A percentile compares a stretch with the other conserved stretches of the same genome.
These are phyloP conservation scores for Vanessa cardui DNA, from an alignment of 2,888 invertebrate species.

Conservation along the genomic window DNA sequence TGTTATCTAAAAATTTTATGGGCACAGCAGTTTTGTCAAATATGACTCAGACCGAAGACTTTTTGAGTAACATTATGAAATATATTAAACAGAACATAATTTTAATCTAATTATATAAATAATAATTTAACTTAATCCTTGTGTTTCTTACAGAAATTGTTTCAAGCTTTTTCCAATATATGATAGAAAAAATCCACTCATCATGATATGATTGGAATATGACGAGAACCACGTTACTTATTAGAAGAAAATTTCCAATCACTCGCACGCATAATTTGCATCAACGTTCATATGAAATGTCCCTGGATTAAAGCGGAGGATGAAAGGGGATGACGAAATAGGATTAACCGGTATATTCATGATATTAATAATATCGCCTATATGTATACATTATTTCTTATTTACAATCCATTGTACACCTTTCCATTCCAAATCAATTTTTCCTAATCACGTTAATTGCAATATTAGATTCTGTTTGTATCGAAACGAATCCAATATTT, in stretches of 20 bases:
- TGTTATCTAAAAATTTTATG: too few relatives aligned
- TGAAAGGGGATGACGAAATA: neutral
- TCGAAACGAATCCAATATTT: too few relatives aligned
- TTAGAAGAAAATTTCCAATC: conserved; percentile 9
- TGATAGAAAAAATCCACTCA: conserved; percentile 1
- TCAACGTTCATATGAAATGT: neutral
- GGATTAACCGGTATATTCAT: neutral
- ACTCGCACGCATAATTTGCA: neutral
- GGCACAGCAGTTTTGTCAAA: too few relatives aligned
- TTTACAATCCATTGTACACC: too few relatives aligned
- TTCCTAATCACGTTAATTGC: too few relatives aligned
- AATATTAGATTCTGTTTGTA: too few relatives aligned
- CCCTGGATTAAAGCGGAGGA: neutral
- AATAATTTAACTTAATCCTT: too few relatives aligned
- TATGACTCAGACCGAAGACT: too few relatives aligned
- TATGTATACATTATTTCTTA: neutral
- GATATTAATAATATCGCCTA: neutral
- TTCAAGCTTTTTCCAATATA: neutral
- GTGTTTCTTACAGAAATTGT: neutral
- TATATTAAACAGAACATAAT: too few relatives aligned
- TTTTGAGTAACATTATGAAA: too few relatives aligned
- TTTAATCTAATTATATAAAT: neutral
- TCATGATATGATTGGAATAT: conserved; percentile 4
- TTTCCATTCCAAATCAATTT: too few relatives aligned
- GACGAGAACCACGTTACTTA: conserved; percentile 2